phyloP scores from a whole-genome alignment of 2,797 vertebrate genomes.

The Euthynnus affinis region DNA sequence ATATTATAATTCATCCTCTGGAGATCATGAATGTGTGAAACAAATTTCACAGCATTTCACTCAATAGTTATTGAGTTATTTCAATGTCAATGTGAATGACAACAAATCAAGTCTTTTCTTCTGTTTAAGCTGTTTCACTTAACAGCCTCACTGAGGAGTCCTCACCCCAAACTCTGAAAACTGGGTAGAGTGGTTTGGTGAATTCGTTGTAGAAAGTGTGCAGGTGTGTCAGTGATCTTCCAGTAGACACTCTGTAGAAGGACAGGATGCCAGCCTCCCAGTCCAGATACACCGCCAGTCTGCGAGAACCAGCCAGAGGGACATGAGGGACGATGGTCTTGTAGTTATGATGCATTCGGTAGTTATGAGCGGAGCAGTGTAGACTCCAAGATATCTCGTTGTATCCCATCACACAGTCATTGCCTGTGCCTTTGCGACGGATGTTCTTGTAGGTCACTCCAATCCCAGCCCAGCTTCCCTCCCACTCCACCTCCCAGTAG shows the following conservation, averaged over 20 bases:
- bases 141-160: slow-evolving; percentile 2
- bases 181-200: slow-evolving; percentile 27
- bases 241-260: slow-evolving; percentile 42
- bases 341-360: slow-evolving; percentile 1
- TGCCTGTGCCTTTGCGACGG: slow-evolving; percentile 3
- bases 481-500: slow-evolving; percentile 49
- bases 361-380: slow-evolving; percentile 14
- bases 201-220: slow-evolving; percentile 33
- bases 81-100: no score
- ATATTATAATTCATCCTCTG: no score
- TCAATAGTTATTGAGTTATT: no score
- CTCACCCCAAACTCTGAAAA: slow-evolving; percentile 19
- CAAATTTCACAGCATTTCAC: no score
- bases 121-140: no score
- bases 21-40: no score
- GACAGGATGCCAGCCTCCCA: slow-evolving; percentile 31
- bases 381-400: slow-evolving; percentile 31
- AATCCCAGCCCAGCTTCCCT: slow-evolving; percentile 28
- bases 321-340: not conserved
- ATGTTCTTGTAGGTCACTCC: slow-evolving; percentile 36
- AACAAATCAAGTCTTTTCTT: no score
- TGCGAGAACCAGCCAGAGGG: not conserved
- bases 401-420: slow-evolving; percentile 35
- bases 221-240: slow-evolving; percentile 34
- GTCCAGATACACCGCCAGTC: slow-evolving; percentile 36